Evolutionary conservation across 2,888 invertebrate species (phyloP).

Genomic region (Oeneis ivallda): DNA sequence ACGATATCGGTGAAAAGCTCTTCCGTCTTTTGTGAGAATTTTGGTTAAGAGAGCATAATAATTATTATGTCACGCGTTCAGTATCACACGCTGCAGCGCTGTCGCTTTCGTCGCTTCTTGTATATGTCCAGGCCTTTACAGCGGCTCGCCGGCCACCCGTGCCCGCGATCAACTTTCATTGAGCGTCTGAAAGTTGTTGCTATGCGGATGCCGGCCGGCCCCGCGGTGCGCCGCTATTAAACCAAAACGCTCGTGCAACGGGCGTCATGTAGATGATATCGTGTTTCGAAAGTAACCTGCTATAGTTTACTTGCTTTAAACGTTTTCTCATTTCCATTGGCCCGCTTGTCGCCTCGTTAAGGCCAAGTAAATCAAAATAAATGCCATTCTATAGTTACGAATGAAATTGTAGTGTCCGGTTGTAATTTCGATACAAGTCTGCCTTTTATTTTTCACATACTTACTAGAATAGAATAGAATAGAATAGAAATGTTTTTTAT

Average conservation of each 20-base stretch:
- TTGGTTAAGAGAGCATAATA: too few relatives aligned
- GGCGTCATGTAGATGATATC: conserved; percentile 76
- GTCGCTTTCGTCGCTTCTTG: background rate
- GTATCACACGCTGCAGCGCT: background rate
- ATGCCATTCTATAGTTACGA: conserved; percentile 22
- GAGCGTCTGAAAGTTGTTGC: conserved; percentile 76
- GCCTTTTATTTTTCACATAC: too few relatives aligned
- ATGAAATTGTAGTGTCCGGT: conserved; percentile 20
- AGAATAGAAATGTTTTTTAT: too few relatives aligned
- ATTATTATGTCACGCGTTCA: background rate
- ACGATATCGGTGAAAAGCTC: too few relatives aligned
- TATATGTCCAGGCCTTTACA: conserved; percentile 40
- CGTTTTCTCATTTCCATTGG: conserved; percentile 47
- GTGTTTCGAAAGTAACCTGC: conserved; percentile 74
- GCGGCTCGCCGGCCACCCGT: conserved; percentile 61
- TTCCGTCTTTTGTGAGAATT: too few relatives aligned
- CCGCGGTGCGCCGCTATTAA: conserved; percentile 70
- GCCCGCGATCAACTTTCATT: conserved; percentile 78
- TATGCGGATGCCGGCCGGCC: conserved; percentile 73
- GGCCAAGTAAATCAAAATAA: conserved; percentile 36
- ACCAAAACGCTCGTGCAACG: conserved; percentile 70
- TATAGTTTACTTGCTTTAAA: conserved; percentile 56
- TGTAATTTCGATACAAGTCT: too few relatives aligned
- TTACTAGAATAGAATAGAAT: too few relatives aligned
- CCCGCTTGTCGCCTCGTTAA: conserved; percentile 40